A percentile compares a stretch with the other conserved stretches of the same genome.
These are phyloP conservation scores for Xerus inauris DNA, from an alignment of 2,113 vertebrate species.

Conservation along the genomic window DNA sequence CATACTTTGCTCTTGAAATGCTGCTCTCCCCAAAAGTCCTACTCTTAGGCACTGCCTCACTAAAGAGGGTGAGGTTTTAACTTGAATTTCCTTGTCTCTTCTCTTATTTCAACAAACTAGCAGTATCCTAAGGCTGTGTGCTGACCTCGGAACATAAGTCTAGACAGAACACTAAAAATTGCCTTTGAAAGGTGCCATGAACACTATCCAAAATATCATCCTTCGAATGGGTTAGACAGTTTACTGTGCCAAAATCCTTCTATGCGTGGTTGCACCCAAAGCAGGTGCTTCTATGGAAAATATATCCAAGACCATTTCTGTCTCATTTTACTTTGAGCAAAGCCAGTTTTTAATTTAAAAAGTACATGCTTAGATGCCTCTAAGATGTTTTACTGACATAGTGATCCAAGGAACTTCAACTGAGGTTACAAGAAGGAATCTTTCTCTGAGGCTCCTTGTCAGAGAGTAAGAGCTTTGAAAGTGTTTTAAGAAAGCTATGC, in stretches of 20 bases:
- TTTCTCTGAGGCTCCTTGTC: slow-evolving; percentile 36
- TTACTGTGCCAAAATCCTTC: slow-evolving; percentile 67
- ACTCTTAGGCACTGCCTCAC: not conserved
- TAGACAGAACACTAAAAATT: slow-evolving; percentile 77
- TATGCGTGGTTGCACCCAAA: slow-evolving; percentile 55
- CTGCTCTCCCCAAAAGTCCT: not conserved
- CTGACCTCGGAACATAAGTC: slow-evolving; percentile 70
- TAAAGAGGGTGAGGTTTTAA: slow-evolving; percentile 44
- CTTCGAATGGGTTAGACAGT: slow-evolving; percentile 45
- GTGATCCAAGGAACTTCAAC: slow-evolving; percentile 59
- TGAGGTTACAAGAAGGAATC: slow-evolving; percentile 1
- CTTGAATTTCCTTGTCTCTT: slow-evolving; percentile 47
- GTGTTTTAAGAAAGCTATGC: not conserved
- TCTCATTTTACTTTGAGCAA: slow-evolving; percentile 62
- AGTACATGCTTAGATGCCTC: slow-evolving; percentile 51
- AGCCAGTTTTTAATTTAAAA: slow-evolving; percentile 73
- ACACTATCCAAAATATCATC: slow-evolving; percentile 75
- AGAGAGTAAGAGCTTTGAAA: slow-evolving; percentile 29
- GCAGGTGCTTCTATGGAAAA: slow-evolving; percentile 78
- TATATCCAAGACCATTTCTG: slow-evolving; percentile 63
- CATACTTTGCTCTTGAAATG: slow-evolving; percentile 8
- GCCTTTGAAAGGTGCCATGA: slow-evolving; percentile 73
- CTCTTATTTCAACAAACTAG: slow-evolving; percentile 59
- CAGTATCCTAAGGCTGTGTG: slow-evolving; percentile 37
- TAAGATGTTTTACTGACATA: slow-evolving; percentile 61